Evolutionary conservation across 1,140 invertebrate genomes (phyloP).

Genomic region (Bombus confusus): DNA sequence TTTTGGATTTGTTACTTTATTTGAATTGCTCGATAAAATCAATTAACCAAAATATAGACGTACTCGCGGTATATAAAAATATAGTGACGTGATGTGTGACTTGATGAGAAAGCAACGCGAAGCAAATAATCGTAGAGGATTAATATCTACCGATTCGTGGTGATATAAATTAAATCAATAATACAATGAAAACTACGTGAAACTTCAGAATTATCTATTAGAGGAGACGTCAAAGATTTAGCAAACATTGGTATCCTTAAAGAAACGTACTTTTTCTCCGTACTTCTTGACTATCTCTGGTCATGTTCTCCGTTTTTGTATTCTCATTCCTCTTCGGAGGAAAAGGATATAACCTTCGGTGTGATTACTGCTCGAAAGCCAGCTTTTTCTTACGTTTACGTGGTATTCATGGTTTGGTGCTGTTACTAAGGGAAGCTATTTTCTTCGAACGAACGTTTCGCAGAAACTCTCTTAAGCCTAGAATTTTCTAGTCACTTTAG

Average conservation of each 20-base stretch:
- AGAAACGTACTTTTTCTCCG: slow-evolving; percentile 30
- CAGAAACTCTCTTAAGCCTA: slow-evolving; percentile 28
- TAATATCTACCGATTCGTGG: background rate
- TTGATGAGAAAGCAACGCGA: background rate
- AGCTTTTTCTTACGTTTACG: slow-evolving; percentile 58
- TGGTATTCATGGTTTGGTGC: slow-evolving; percentile 25
- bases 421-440: slow-evolving; percentile 34
- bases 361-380: slow-evolving; percentile 43
- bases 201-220: background rate
- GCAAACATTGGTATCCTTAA: background rate
- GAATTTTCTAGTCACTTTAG: background rate
- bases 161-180: background rate
- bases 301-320: slow-evolving; percentile 35
- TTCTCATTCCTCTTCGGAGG: slow-evolving; percentile 39
- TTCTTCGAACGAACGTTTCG: slow-evolving; percentile 58
- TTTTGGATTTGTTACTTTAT: too few relatives aligned
- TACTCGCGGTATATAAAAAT: too few relatives aligned
- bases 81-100: background rate
- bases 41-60: too few relatives aligned
- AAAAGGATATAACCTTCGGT: slow-evolving; percentile 62
- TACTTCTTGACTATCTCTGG: slow-evolving; percentile 31
- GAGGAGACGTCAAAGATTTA: background rate
- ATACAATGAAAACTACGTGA: background rate
- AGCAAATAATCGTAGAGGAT: background rate
- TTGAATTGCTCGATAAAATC: too few relatives aligned